phyloP scores from a whole-genome alignment of 92 coral and sea anemone genomes.

The Meandrina meandrites region DNA sequence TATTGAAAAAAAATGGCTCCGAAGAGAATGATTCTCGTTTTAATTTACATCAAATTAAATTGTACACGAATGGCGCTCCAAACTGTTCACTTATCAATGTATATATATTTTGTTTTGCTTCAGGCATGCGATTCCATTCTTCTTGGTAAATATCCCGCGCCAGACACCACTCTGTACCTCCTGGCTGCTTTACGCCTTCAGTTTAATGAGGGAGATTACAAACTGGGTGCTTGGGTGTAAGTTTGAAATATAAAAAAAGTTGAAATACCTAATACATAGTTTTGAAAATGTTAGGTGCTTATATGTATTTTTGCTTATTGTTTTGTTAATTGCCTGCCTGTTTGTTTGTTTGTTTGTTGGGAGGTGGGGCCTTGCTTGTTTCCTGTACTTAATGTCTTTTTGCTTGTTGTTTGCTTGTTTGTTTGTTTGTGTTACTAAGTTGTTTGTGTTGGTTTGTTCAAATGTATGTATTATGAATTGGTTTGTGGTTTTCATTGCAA shows the following conservation, averaged over 20 bases:
- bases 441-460: neutral
- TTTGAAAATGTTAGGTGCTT: neutral
- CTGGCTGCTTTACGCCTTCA: slow-evolving; percentile 93
- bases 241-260: slow-evolving; percentile 41
- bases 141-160: slow-evolving; percentile 93
- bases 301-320: neutral
- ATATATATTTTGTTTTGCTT: neutral
- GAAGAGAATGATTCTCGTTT: neutral
- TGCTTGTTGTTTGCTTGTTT: neutral
- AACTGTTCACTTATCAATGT: neutral
- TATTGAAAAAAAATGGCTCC: too few species aligned
- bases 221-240: slow-evolving; percentile 99
- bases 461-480: neutral
- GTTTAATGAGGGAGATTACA: slow-evolving; percentile 94
- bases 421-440: neutral
- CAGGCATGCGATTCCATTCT: slow-evolving; percentile 93
- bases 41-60: neutral
- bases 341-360: neutral
- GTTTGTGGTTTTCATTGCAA: too few species aligned
- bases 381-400: neutral
- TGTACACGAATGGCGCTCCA: neutral
- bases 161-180: slow-evolving; percentile 86
- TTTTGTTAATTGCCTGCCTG: neutral
- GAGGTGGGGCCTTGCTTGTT: neutral
- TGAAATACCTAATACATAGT: neutral